Conservation (phyloP, 2,888 invertebrate species). For the Leistus spinibarbis region DNA sequence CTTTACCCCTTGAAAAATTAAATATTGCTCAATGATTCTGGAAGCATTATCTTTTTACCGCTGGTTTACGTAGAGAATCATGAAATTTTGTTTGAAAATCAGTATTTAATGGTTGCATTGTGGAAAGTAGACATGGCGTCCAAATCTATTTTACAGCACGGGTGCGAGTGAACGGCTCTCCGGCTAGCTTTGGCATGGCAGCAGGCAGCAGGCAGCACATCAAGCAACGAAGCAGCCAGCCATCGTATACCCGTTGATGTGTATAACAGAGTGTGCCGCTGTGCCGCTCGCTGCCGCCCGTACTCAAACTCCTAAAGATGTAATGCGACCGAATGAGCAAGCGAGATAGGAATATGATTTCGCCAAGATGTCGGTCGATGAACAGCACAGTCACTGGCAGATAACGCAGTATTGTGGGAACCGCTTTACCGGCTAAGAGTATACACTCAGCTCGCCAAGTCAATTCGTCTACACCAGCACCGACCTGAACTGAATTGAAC, state of each 20-base stretch:
- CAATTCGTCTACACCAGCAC: too few species aligned
- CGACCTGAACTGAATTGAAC: neutral
- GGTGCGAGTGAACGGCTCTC: neutral
- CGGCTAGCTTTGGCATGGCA: neutral
- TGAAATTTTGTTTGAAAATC: neutral
- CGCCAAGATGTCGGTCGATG: constrained; percentile 11
- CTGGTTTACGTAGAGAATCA: too few species aligned
- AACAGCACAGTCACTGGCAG: neutral
- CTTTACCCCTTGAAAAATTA: neutral
- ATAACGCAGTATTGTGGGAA: neutral
- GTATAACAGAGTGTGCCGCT: too few species aligned
- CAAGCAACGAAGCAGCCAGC: neutral
- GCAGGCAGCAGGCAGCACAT: too few species aligned
- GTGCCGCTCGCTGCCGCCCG: too few species aligned
- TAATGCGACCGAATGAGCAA: neutral
- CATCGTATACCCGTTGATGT: neutral
- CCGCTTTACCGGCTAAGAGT: neutral
- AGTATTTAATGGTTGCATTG: neutral
- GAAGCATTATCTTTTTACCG: too few species aligned
- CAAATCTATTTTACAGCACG: neutral
- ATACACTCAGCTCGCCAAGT: neutral
- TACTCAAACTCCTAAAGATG: neutral
- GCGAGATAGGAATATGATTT: neutral
- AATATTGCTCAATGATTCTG: too few species aligned
- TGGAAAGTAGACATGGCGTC: neutral